Base-by-base conservation (phyloP, 2,888 invertebrate species). In the Sussaba pulchella region DNA sequence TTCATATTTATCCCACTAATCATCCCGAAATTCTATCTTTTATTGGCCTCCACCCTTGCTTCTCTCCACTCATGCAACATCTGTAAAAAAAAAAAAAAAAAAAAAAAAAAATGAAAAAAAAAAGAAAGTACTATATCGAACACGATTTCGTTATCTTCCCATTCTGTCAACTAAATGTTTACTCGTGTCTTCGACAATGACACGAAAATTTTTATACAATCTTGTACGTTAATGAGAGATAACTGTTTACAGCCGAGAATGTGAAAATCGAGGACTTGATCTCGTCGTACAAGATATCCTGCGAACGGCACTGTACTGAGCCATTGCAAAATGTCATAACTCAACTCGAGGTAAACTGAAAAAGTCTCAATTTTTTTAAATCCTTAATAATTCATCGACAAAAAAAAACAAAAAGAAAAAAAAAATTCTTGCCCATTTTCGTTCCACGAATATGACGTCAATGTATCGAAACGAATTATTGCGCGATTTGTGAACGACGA, bases 231-330 rank as follows among this genome's bases (percentile, higher is more conserved):
- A 81, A 84, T 82, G 61, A 82, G 83, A 84, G 79, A 81, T 83
- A 83, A 84, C 90, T 91, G 87, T 89, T 94, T 93, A 45, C 94
- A 96, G 96, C 94, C 82, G 94, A 94, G 83, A 90, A 93, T 86
- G 94, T 95, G 89, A 94, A 94, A 87, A 94, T 95, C 45, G 94
- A 95, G 82, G 96, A 97, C 89, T 94, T 98, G 82, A 94, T 96
- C 19, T 94, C 94, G 47, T 94, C 96, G 43, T 98, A 98, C 92
- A 93, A 94, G 88, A 94, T 94, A 87, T 95, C 97, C 64, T 97
- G 97, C 92, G 93, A 94, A 82, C 94, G 95, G 88, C 96, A 97
- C 93, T 93, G 93, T 88, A 95, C 96, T 14, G 93, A 93, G 87
- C 96, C 97, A 67, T 93, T 97, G 85, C 94, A 94, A 84, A 93